Conservation (phyloP, 2,113 vertebrate genomes). For the Perognathus longimembris region DNA sequence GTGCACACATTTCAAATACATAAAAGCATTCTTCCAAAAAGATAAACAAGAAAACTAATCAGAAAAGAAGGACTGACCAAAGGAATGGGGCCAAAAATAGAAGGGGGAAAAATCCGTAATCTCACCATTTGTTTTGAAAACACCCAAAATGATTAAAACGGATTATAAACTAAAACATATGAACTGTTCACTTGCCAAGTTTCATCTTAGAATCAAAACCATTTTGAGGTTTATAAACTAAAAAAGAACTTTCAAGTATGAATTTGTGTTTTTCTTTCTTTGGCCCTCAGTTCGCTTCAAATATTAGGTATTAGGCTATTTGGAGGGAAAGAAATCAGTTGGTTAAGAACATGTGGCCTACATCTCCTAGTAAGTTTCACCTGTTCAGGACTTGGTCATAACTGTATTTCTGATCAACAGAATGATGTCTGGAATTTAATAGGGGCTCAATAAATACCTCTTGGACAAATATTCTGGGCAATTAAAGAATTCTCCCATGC, state of each 20-base stretch:
- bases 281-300: slow-evolving; percentile 57
- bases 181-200: slow-evolving; percentile 88
- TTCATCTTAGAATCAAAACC: slow-evolving; percentile 88
- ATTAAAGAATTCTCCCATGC: neutral
- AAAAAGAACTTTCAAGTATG: slow-evolving; percentile 81
- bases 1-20: slow-evolving; percentile 66
- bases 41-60: slow-evolving; percentile 74
- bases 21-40: slow-evolving; percentile 75
- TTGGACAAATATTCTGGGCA: neutral
- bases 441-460: neutral
- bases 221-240: slow-evolving; percentile 84
- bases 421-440: neutral
- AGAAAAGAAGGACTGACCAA: slow-evolving; percentile 78
- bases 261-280: slow-evolving; percentile 70
- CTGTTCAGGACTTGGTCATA: slow-evolving; percentile 14
- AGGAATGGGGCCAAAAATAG: slow-evolving; percentile 85
- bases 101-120: slow-evolving; percentile 72
- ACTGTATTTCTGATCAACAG: neutral
- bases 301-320: slow-evolving; percentile 9
- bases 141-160: slow-evolving; percentile 87
- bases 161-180: slow-evolving; percentile 88
- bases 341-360: neutral
- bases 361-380: neutral
- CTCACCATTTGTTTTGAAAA: slow-evolving; percentile 90
- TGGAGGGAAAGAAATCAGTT: neutral